Percentiles rank a stretch among this genome's conserved stretches.
These are phyloP conservation scores for Monodelphis domestica DNA, from an alignment of 2,797 vertebrate species.

Conservation along the genomic window DNA sequence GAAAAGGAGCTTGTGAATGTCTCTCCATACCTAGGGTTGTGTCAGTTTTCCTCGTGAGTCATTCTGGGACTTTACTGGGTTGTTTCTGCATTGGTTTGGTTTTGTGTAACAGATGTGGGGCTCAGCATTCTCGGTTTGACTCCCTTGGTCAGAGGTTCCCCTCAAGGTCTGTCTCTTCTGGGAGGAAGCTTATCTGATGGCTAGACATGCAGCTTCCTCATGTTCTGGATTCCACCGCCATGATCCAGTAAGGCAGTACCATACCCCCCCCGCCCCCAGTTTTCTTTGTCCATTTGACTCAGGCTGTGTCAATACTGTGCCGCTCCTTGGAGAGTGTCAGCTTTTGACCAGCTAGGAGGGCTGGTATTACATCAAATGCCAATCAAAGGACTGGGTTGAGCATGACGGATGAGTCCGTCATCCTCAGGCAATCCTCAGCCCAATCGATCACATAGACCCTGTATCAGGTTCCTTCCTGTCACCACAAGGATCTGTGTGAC, in stretches of 20 bases:
- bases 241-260: conserved; percentile 70
- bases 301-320: conserved; percentile 74
- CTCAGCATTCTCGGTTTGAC: conserved; percentile 64
- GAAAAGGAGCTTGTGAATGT: conserved; percentile 79
- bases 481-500: conserved; percentile 72
- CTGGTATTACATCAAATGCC: not conserved
- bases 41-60: conserved; percentile 81
- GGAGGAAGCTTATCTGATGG: conserved; percentile 59
- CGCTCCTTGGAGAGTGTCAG: conserved; percentile 52
- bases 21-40: conserved; percentile 80
- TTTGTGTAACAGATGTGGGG: conserved; percentile 79
- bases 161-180: conserved; percentile 78
- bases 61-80: conserved; percentile 70
- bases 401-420: not conserved
- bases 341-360: not conserved
- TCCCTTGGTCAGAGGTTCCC: conserved; percentile 23
- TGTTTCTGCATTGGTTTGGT: conserved; percentile 80
- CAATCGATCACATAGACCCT: not conserved
- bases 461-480: conserved; percentile 73
- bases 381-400: conserved; percentile 8
- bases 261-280: conserved; percentile 55
- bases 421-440: conserved; percentile 44
- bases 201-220: conserved; percentile 76
- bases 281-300: conserved; percentile 80
- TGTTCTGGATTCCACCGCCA: conserved; percentile 75